Evolutionary conservation across 2,113 vertebrate species (phyloP), one percentile per base, ranked within the genome.

Genomic region (Uria aalge): DNA sequence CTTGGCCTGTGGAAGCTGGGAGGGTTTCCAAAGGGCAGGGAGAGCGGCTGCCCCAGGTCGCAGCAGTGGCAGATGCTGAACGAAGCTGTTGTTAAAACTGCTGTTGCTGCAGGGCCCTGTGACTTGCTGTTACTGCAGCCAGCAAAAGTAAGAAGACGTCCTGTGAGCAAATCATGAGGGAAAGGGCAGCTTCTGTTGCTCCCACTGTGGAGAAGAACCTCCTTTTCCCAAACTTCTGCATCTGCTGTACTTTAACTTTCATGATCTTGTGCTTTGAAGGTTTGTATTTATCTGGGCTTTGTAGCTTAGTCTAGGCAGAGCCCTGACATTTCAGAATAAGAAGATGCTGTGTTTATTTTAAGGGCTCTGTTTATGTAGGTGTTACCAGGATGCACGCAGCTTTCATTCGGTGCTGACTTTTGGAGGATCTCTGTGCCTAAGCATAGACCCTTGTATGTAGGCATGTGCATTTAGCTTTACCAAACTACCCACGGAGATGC

Each of bases 381-480:
- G 14, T 72, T 72, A 34, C 32, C n/a, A 15, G 43, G 43, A 21
- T 40, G 24, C 38, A 2, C 4, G 4, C 55, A 4, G n/a, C 22
- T 8, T 7, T 66, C 9, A 0, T 22, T 29, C n/a, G 10, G 11
- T 14, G 75, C 12, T 30, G 56, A 27, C 9, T 18, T 6, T 2
- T 7, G 9, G 8, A 11, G 45, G 16, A 4, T 5, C 40, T n/a
- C 9, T n/a, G 34, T 50, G 38, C 27, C n/a, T 29, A 3, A n/a
- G 20, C 0, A 0, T 6, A 9, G 32, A 3, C 11, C 21, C 30
- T 19, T 20, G 3, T 1, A 2, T 4, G 1, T 3, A 3, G 43
- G 11, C 38, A 4, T 6, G 21, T 32, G 66, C 19, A 0, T 72
- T 15, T 66, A 30, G 36, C 85, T 56, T 5, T 9, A 4, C 13